Evolutionary conservation across 2,797 vertebrate species (phyloP).

Genomic region (Sebastes baramenuke): DNA sequence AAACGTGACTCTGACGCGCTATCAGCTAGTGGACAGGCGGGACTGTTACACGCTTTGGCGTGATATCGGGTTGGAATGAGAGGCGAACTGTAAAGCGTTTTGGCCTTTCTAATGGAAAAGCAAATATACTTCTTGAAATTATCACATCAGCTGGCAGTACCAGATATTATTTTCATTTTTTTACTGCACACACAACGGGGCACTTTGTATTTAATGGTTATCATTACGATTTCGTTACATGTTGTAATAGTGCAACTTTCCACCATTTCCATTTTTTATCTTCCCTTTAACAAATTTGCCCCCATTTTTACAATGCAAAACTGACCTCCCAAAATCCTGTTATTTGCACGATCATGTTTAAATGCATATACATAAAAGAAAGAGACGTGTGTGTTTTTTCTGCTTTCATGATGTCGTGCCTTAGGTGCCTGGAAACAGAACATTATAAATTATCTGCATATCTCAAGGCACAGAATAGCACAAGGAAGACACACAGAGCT

Average conservation of each 20-base stretch:
- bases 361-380: not conserved
- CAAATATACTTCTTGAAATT: not conserved
- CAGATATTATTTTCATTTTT: not conserved
- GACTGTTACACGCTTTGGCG: not conserved
- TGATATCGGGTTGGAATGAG: not conserved
- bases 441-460: constrained; percentile 4
- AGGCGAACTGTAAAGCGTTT: not conserved
- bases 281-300: not conserved
- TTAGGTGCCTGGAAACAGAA: not conserved
- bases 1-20: not conserved
- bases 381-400: not conserved
- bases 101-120: not conserved
- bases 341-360: not conserved
- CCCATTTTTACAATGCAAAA: not conserved
- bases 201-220: not conserved
- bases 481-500: not conserved
- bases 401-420: not conserved
- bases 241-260: not conserved
- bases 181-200: not conserved
- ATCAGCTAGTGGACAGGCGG: not conserved
- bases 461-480: not conserved
- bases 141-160: not conserved
- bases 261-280: not conserved
- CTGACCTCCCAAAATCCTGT: not conserved
- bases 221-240: not conserved